These are phyloP conservation scores for Lydus trimaculatus DNA, from an alignment of 2,888 invertebrate species.

Conservation along the genomic window DNA sequence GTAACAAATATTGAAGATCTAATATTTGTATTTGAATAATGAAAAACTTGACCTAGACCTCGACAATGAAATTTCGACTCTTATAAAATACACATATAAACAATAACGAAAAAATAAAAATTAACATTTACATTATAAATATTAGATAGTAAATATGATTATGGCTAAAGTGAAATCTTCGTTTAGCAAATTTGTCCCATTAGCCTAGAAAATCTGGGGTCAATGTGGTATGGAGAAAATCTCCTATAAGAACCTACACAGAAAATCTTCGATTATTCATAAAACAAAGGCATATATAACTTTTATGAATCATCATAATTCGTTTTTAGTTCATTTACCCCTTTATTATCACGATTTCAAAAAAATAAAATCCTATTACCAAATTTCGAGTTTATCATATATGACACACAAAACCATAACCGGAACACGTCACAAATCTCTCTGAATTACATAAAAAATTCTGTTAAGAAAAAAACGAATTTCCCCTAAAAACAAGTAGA, in stretches of 20 bases:
- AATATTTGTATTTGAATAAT: slow-evolving; percentile 17
- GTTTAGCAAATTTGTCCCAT: slow-evolving; percentile 50
- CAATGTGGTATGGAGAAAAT: slow-evolving; percentile 34
- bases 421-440: slow-evolving; percentile 17
- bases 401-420: slow-evolving; percentile 23
- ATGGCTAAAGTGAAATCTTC: slow-evolving; percentile 49
- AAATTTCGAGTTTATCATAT: slow-evolving; percentile 17
- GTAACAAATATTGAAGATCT: slow-evolving; percentile 4
- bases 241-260: slow-evolving; percentile 8
- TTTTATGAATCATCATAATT: slow-evolving; percentile 17
- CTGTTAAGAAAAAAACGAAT: slow-evolving; percentile 1
- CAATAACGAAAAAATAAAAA: too few species aligned
- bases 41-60: slow-evolving; percentile 46
- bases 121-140: slow-evolving; percentile 39
- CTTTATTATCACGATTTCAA: slow-evolving; percentile 13
- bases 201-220: slow-evolving; percentile 50
- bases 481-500: slow-evolving; percentile 15
- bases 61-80: slow-evolving; percentile 30
- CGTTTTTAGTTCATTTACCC: slow-evolving; percentile 18
- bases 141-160: slow-evolving; percentile 48
- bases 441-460: slow-evolving; percentile 20
- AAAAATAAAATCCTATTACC: slow-evolving; percentile 5
- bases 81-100: slow-evolving; percentile 27
- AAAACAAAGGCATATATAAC: slow-evolving; percentile 25
- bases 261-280: slow-evolving; percentile 22